Conservation (phyloP, 2,113 vertebrate species). For the Cryptomyrus ogoouensis region DNA sequence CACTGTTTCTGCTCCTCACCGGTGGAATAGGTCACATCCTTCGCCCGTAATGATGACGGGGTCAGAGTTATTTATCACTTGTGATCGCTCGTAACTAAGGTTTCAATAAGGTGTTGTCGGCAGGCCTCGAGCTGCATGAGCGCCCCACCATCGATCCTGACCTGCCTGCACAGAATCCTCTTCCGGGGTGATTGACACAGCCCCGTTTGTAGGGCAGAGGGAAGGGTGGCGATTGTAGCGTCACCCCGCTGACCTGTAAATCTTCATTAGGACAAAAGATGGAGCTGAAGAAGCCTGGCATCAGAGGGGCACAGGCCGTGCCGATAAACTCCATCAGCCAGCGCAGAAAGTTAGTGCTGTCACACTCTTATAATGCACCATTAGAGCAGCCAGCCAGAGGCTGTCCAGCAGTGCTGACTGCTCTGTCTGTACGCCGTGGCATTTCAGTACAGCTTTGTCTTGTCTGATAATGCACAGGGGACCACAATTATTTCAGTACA, state of each 20-base stretch:
- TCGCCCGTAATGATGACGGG: conserved; percentile 44
- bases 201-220: neutral
- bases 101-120: conserved; percentile 39
- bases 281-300: neutral
- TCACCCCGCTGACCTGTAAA: neutral
- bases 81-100: conserved; percentile 33
- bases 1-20: conserved; percentile 37
- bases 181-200: neutral
- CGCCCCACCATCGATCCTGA: neutral
- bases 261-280: conserved; percentile 10
- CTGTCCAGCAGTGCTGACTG: neutral
- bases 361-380: neutral
- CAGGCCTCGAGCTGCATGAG: conserved; percentile 19
- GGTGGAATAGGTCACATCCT: conserved; percentile 30
- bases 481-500: neutral
- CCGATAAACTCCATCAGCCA: neutral
- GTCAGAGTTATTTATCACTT: conserved; percentile 35
- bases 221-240: neutral
- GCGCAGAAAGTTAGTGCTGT: neutral
- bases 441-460: neutral
- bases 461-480: neutral
- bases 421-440: neutral
- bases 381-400: neutral
- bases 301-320: neutral
- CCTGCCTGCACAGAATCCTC: neutral